Base-by-base conservation (phyloP, 2,888 invertebrate species). In the Melieria picta region DNA sequence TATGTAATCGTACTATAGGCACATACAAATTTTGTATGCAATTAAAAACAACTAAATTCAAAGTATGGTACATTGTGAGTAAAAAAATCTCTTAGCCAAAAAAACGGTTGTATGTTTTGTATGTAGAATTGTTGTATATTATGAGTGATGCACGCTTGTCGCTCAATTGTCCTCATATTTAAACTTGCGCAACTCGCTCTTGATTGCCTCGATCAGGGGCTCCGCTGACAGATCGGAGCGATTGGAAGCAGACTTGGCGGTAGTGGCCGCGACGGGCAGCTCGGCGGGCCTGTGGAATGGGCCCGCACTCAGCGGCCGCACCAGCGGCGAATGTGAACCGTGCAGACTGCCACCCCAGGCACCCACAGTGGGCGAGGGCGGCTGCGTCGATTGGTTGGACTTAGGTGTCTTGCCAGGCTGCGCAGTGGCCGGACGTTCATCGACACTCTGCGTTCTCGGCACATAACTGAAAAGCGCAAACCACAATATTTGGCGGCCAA, bases 181-280 rank as follows among this genome's bases (percentile, higher is more conserved):
- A 72, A 86, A 87, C 77, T 82, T 85, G 78, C 83, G 83, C 68
- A 87, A 73, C 72, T 96, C 95, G 74, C 90, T 91, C 85, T 94
- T 94, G 81, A 96, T 95, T 75, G 95, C 94, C 60, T 93, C 91
- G 79, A 96, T 95, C 45, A 95, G 89, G 0, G 95, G 94, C 11
- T 94, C 90, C 0, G 95, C 94, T 0, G 95, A 93, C 84, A 94
- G 92, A 65, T 88, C 89, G n/a, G 82, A 77, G 16, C 87, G 81
- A 63, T 74, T 42, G 3, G 70, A 42, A 4, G 66, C 58, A 7
- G 67, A 65, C 50, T 55, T 60, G 16, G 69, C 56, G 47, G 47
- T 7, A 58, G n/a, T 62, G 3, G 55, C 66, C 52, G 74, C 77
- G 46, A 75, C 68, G 4, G 87, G 89, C 58, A 83, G 80, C 11